Conservation (phyloP, 2,888 invertebrate species). For the Galerucella nymphaeae region DNA sequence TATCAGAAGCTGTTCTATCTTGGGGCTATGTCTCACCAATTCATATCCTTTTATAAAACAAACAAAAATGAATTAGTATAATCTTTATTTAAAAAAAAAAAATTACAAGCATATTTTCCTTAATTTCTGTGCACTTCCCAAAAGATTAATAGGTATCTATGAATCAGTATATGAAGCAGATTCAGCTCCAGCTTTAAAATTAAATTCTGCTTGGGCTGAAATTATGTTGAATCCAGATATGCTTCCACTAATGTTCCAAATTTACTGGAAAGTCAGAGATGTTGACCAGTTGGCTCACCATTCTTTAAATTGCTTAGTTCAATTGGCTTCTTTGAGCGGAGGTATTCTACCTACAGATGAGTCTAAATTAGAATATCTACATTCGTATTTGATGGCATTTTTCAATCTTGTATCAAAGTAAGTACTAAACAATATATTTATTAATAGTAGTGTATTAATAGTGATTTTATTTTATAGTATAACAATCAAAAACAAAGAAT, state of each 20-base stretch:
- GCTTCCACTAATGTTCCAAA: slow-evolving; percentile 82
- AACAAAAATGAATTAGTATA: not conserved
- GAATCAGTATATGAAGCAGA: slow-evolving; percentile 77
- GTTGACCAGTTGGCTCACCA: slow-evolving; percentile 81
- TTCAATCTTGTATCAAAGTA: slow-evolving; percentile 71
- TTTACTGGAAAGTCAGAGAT: slow-evolving; percentile 84
- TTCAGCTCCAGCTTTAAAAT: slow-evolving; percentile 71
- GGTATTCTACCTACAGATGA: slow-evolving; percentile 65
- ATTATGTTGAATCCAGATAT: slow-evolving; percentile 80
- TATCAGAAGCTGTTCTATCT: slow-evolving; percentile 81
- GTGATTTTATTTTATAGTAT: slow-evolving; percentile 63
- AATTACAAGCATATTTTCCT: slow-evolving; percentile 40
- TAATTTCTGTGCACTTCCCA: slow-evolving; percentile 66
- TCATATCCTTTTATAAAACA: slow-evolving; percentile 58
- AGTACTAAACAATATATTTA: slow-evolving; percentile 39
- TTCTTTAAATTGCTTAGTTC: slow-evolving; percentile 84
- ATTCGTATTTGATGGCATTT: slow-evolving; percentile 71
- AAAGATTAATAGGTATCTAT: slow-evolving; percentile 77
- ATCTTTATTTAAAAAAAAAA: too few species aligned
- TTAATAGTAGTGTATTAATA: not conserved
- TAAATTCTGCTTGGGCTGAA: slow-evolving; percentile 78
- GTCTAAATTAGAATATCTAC: slow-evolving; percentile 69
- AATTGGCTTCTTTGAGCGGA: slow-evolving; percentile 79
- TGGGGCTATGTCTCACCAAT: slow-evolving; percentile 83
- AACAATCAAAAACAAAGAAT: slow-evolving; percentile 73